phyloP scores from a whole-genome alignment of 2,888 invertebrate genomes.

The Agrochola litura region DNA sequence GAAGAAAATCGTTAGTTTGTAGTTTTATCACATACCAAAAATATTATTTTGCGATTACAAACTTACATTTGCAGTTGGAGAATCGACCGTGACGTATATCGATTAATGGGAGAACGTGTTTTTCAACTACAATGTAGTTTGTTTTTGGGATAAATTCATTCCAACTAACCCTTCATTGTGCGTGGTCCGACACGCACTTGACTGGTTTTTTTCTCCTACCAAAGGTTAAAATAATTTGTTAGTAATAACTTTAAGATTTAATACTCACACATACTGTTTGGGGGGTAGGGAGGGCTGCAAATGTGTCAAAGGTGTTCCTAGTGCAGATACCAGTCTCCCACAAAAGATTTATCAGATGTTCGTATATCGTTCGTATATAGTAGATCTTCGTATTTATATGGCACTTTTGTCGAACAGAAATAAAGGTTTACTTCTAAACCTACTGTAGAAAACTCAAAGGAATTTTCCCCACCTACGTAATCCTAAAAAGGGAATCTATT shows the following conservation, averaged over 20 bases:
- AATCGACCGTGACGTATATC: too few species aligned
- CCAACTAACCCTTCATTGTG: too few species aligned
- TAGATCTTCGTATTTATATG: not conserved
- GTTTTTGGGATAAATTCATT: too few species aligned
- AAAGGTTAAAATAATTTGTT: not conserved
- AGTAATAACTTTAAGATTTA: not conserved
- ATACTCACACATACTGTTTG: not conserved
- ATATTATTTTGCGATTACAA: too few species aligned
- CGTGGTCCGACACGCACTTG: too few species aligned
- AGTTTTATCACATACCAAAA: too few species aligned
- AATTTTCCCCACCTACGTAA: conserved; percentile 5
- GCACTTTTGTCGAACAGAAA: not conserved
- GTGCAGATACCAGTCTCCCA: not conserved
- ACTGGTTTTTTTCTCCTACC: not conserved
- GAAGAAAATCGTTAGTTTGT: too few species aligned
- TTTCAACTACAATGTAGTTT: too few species aligned
- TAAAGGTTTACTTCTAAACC: not conserved
- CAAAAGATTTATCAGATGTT: not conserved
- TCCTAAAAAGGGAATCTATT: conserved; percentile 1
- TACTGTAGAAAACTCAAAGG: conserved; percentile 10
- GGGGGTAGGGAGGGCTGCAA: not conserved
- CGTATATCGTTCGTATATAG: too few species aligned
- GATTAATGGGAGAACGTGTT: too few species aligned
- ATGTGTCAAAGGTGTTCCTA: not conserved
- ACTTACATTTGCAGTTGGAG: too few species aligned